These are phyloP conservation scores for Syngnathus rostellatus DNA, from an alignment of 2,797 vertebrate genomes.

Conservation along the genomic window DNA sequence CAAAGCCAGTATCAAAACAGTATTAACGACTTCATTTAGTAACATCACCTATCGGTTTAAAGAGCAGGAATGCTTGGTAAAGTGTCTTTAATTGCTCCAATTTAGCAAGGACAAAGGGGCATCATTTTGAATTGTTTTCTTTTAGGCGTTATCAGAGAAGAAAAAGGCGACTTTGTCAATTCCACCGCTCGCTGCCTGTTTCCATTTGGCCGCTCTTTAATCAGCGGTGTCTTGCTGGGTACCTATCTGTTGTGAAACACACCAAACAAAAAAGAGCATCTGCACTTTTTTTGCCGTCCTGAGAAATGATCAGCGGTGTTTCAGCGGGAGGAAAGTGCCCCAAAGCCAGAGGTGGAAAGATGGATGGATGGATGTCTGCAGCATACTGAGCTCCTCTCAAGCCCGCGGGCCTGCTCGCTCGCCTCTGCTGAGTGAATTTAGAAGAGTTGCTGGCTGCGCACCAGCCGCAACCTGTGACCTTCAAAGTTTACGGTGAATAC, in stretches of 20 bases:
- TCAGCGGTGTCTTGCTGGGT: slow-evolving; percentile 67
- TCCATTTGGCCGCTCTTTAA: slow-evolving; percentile 74
- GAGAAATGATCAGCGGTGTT: slow-evolving; percentile 59
- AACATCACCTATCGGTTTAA: no score
- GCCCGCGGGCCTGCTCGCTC: slow-evolving; percentile 5
- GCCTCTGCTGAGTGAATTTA: slow-evolving; percentile 27
- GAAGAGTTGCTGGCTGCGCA: slow-evolving; percentile 34
- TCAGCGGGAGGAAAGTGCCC: slow-evolving; percentile 25
- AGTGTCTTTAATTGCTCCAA: slow-evolving; percentile 5
- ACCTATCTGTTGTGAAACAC: slow-evolving; percentile 54
- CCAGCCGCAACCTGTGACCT: slow-evolving; percentile 43
- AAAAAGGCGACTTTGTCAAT: slow-evolving; percentile 63
- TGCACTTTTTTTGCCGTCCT: slow-evolving; percentile 55
- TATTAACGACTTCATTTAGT: not conserved
- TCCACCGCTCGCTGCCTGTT: slow-evolving; percentile 70
- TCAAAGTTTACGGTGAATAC: slow-evolving; percentile 46
- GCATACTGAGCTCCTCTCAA: slow-evolving; percentile 53
- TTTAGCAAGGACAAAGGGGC: slow-evolving; percentile 31
- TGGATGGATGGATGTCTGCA: slow-evolving; percentile 39
- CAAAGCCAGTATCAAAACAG: not conserved
- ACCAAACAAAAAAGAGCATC: slow-evolving; percentile 55
- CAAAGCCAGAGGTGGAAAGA: slow-evolving; percentile 25
- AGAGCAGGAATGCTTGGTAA: slow-evolving; percentile 7
- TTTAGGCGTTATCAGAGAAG: slow-evolving; percentile 63
- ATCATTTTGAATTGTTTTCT: slow-evolving; percentile 47